A percentile compares a stretch with the other conserved stretches of the same genome.
phyloP scores from a whole-genome alignment of 2,888 invertebrate genomes.

The Taphrorychus bicolor region DNA sequence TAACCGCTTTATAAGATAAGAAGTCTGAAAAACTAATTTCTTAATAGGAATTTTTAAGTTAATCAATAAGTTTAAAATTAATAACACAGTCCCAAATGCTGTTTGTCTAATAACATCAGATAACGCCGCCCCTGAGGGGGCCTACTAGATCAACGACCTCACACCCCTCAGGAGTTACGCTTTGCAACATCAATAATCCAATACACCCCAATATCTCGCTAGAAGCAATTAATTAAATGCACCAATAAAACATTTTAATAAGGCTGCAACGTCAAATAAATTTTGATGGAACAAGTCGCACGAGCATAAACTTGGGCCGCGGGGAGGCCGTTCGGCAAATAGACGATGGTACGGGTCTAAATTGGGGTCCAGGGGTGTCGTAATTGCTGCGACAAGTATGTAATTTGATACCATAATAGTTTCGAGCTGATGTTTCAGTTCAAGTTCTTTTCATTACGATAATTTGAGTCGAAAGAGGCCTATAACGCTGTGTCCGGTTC shows the following conservation, averaged over 20 bases:
- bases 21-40: not conserved
- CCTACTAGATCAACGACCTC: not conserved
- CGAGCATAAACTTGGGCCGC: constrained; percentile 12
- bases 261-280: constrained; percentile 33
- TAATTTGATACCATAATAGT: no score
- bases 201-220: constrained; percentile 22
- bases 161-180: not conserved
- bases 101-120: no score
- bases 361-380: no score
- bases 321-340: not conserved
- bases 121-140: no score
- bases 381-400: no score
- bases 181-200: not conserved
- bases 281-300: constrained; percentile 32
- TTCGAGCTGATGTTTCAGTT: no score
- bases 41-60: no score
- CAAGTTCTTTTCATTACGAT: no score
- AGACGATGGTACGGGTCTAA: not conserved
- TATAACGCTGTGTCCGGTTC: no score
- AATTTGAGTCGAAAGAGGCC: no score
- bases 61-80: no score
- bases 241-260: constrained; percentile 38
- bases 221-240: constrained; percentile 33
- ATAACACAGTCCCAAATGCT: no score
- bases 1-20: not conserved